Conservation (phyloP, 2,797 vertebrate genomes). For the Echiichthys vipera region DNA sequence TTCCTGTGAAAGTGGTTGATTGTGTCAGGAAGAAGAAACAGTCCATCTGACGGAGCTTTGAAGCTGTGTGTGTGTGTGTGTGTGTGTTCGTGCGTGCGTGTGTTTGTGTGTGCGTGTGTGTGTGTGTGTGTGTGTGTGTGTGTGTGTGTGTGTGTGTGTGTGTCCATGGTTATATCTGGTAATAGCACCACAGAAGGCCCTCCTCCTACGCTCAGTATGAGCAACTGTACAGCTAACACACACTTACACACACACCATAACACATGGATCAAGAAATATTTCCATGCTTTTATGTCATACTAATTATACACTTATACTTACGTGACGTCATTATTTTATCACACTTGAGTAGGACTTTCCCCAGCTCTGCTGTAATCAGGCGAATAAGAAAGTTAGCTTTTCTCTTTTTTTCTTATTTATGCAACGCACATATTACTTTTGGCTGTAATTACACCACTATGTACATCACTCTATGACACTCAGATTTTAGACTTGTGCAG, state of each 20-base stretch:
- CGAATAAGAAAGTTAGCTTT: slow-evolving; percentile 18
- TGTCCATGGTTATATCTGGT: slow-evolving; percentile 33
- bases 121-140: slow-evolving; percentile 1
- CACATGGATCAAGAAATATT: slow-evolving; percentile 24
- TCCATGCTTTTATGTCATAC: slow-evolving; percentile 36
- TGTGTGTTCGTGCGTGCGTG: slow-evolving; percentile 16
- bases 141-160: background rate
- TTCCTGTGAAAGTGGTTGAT: slow-evolving; percentile 56
- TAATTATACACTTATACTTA: slow-evolving; percentile 52
- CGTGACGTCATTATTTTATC: slow-evolving; percentile 50
- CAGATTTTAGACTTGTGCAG: too few relatives aligned
- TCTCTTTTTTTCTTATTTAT: too few relatives aligned
- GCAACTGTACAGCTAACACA: slow-evolving; percentile 63
- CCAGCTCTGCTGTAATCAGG: slow-evolving; percentile 3
- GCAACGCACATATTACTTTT: too few relatives aligned
- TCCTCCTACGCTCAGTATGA: slow-evolving; percentile 81
- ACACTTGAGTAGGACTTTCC: slow-evolving; percentile 37
- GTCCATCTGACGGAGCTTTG: slow-evolving; percentile 56
- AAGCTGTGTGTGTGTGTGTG: slow-evolving; percentile 20
- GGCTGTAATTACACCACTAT: too few relatives aligned
- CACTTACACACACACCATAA: slow-evolving; percentile 12
- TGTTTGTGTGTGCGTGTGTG: background rate
- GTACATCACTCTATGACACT: too few relatives aligned
- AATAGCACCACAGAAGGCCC: slow-evolving; percentile 83
- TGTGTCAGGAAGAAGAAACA: slow-evolving; percentile 53